phyloP scores from a whole-genome alignment of 2,888 invertebrate genomes.

The Bedellia somnulentella region DNA sequence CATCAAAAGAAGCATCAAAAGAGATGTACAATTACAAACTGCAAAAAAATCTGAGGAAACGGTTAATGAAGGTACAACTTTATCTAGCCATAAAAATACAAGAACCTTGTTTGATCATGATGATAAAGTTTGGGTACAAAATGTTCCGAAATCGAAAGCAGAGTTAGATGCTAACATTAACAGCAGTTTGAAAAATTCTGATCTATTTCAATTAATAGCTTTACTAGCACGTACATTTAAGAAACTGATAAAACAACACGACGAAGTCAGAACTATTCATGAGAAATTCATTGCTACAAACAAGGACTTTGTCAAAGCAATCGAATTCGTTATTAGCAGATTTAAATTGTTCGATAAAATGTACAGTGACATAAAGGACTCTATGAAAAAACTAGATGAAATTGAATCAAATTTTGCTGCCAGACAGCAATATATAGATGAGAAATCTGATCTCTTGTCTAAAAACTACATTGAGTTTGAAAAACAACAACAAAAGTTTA shows the following conservation, averaged over 20 bases:
- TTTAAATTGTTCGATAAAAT: slow-evolving; percentile 34
- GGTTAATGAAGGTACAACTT: too few relatives aligned
- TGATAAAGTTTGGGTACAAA: slow-evolving; percentile 27
- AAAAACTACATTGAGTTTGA: slow-evolving; percentile 33
- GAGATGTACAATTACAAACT: too few relatives aligned
- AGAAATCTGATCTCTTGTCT: slow-evolving; percentile 25
- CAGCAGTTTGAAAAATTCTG: slow-evolving; percentile 18
- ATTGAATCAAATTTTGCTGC: slow-evolving; percentile 20
- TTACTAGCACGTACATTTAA: slow-evolving; percentile 44
- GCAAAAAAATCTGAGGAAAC: too few relatives aligned
- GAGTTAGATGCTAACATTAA: neutral
- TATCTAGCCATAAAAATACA: too few relatives aligned
- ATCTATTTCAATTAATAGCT: slow-evolving; percentile 34
- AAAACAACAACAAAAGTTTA: slow-evolving; percentile 38
- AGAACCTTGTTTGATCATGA: too few relatives aligned
- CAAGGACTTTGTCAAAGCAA: slow-evolving; percentile 24
- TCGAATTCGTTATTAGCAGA: slow-evolving; percentile 18
- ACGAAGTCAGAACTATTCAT: slow-evolving; percentile 32
- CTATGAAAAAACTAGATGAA: slow-evolving; percentile 22
- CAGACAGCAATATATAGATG: slow-evolving; percentile 22
- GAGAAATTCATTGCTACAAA: slow-evolving; percentile 21
- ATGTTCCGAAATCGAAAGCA: slow-evolving; percentile 11
- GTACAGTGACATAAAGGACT: slow-evolving; percentile 23
- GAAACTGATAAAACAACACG: slow-evolving; percentile 40
- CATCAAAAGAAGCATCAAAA: too few relatives aligned